Base-by-base conservation (phyloP, 2,113 vertebrate genomes). In the Gopherus evgoodei region DNA sequence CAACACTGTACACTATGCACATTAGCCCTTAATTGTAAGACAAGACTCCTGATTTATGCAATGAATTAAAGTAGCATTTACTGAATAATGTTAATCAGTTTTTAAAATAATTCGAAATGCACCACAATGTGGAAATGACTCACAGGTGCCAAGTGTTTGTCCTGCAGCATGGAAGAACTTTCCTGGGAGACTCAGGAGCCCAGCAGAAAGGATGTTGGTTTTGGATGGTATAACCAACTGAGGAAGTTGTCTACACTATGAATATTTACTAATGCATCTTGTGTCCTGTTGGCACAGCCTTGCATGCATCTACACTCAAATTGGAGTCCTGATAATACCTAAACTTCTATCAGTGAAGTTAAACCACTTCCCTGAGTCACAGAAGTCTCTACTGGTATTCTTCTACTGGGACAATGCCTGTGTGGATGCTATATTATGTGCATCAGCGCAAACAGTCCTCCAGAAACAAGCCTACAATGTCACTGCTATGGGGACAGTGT, bases 61-160 rank as follows among this genome's bases (percentile, higher is more conserved):
- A 84, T 95, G 84, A 93, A 92, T 95, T 95, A 97, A 81, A 93
- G 69, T 52, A 90, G 47, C 87, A 83, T 93, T 95, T 96, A 95
- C 44, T n/a, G 53, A 76, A 93, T 14, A 38, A 35, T 95, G 90
- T 91, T 89, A 91, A 91, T 95, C 94, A 95, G 88, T 95, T 95
- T 93, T 95, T 91, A 88, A 90, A 96, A 91, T 84, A 92, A 92
- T 88, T 93, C 88, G 94, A 49, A 81, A 85, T 81, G 65, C 86
- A 35, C 6, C n/a, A 5, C 25, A 83, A 57, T 79, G 83, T 81
- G 93, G 62, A 95, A 96, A 81, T 42, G 44, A 94, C 81, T 84
- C 65, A 47, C 21, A 44, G 42, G 14, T 93, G 93, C 49, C 44
- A 80, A 88, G 65, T 29, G 81, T 72, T n/a, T 38, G 19, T 72